Percentiles rank a stretch among this genome's conserved stretches.
phyloP scores from a whole-genome alignment of 2,888 invertebrate genomes.

The Caenorhabditis drosophilae region DNA sequence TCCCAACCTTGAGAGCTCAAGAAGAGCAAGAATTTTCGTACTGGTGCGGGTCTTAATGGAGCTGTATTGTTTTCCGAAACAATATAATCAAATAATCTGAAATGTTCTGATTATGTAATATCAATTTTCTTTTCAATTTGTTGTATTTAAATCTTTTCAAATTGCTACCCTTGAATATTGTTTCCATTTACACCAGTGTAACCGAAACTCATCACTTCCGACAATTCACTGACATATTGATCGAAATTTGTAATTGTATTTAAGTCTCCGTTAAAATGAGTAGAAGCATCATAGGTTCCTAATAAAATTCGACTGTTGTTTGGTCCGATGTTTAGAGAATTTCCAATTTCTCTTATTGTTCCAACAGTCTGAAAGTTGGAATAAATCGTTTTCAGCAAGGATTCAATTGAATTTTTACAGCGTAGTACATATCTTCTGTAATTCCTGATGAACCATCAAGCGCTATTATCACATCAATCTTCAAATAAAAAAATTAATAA shows the following conservation, averaged over 20 bases:
- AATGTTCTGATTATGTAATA: no score
- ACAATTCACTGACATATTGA: constrained; percentile 12
- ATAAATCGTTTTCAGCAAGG: background rate
- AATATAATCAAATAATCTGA: constrained; percentile 21
- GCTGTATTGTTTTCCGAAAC: constrained; percentile 15
- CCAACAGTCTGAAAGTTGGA: constrained; percentile 18
- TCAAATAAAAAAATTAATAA: constrained; percentile 1
- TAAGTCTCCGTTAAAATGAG: constrained; percentile 19
- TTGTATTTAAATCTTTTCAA: no score
- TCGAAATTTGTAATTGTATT: constrained; percentile 23
- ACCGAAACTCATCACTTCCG: constrained; percentile 21
- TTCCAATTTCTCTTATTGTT: constrained; percentile 16
- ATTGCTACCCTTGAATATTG: constrained; percentile 39
- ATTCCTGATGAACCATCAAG: constrained; percentile 36
- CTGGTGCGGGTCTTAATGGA: constrained; percentile 21
- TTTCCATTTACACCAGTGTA: constrained; percentile 46
- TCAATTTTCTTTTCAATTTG: no score
- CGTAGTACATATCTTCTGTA: constrained; percentile 24
- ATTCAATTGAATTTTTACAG: constrained; percentile 5
- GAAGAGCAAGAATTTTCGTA: constrained; percentile 28
- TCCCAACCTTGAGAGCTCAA: constrained; percentile 47
- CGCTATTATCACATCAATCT: constrained; percentile 36
- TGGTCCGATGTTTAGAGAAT: constrained; percentile 11
- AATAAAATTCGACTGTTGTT: constrained; percentile 19
- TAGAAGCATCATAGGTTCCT: constrained; percentile 32